A percentile compares a stretch with the other conserved stretches of the same genome.
Evolutionary conservation across 2,113 vertebrate genomes (phyloP).

Genomic region (Panurus biarmicus): DNA sequence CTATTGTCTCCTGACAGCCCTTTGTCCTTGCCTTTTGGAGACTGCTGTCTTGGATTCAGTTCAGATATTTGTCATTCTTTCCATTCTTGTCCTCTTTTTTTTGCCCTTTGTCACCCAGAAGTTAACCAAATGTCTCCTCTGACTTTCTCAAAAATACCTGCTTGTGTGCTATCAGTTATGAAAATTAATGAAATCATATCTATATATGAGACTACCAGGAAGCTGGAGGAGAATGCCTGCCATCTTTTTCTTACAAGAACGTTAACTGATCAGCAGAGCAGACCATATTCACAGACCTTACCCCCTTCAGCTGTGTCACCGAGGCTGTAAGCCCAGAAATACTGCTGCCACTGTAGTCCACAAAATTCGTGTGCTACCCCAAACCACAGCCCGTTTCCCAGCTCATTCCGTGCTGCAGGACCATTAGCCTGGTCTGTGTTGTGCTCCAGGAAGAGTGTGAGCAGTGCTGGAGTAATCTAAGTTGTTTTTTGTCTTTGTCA

Average conservation of each 20-base stretch:
- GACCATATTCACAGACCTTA: accelerated
- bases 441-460: neutral
- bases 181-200: neutral
- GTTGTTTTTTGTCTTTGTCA: neutral
- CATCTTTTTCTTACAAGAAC: neutral
- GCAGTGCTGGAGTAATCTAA: accelerated
- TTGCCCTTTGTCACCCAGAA: neutral
- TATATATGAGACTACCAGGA: neutral
- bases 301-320: neutral
- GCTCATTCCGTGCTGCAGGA: neutral
- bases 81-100: neutral
- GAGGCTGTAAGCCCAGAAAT: neutral
- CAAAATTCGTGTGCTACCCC: neutral
- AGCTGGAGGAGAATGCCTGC: neutral
- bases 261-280: neutral
- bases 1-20: neutral
- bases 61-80: neutral
- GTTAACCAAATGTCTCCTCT: neutral
- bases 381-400: neutral
- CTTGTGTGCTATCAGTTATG: neutral
- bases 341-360: neutral
- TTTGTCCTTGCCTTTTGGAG: neutral
- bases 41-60: neutral
- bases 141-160: neutral
- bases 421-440: neutral